Percentiles rank a stretch among this genome's conserved stretches.
Conservation (phyloP, 1,140 invertebrate genomes). For the Drosophila sp. region DNA sequence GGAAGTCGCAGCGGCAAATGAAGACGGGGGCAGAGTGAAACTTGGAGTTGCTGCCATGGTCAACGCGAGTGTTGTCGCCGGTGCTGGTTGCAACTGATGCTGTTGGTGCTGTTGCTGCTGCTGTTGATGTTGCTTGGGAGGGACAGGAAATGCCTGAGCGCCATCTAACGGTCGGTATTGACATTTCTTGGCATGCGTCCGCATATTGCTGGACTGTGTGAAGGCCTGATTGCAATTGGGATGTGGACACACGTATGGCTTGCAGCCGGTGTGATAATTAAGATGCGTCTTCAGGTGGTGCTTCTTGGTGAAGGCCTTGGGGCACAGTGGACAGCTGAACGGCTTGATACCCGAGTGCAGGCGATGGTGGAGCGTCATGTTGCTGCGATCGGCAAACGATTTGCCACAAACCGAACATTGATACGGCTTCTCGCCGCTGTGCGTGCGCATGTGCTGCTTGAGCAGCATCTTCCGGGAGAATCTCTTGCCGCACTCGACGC, state of each 20-base stretch:
- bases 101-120: conserved; percentile 30
- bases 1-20: conserved; percentile 17
- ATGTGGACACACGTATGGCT: conserved; percentile 90
- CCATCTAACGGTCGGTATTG: conserved; percentile 76
- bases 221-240: conserved; percentile 90
- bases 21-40: conserved; percentile 48
- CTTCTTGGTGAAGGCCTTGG: conserved; percentile 94
- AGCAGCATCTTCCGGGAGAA: conserved; percentile 93
- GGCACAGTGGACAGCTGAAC: conserved; percentile 93
- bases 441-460: conserved; percentile 91
- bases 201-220: conserved; percentile 92
- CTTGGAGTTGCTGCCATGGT: conserved; percentile 42
- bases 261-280: conserved; percentile 91
- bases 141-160: conserved; percentile 26
- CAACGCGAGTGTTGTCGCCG: conserved; percentile 40
- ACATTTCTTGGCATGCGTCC: conserved; percentile 91
- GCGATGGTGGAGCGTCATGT: conserved; percentile 92
- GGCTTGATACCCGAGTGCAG: conserved; percentile 93
- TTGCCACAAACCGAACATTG: conserved; percentile 83
- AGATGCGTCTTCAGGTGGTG: conserved; percentile 93
- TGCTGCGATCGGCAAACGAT: conserved; percentile 90
- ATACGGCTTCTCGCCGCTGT: conserved; percentile 86
- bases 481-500: conserved; percentile 92
- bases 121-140: conserved; percentile 33
- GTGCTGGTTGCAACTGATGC: conserved; percentile 10